Evolutionary conservation across 1,140 invertebrate species (phyloP), one percentile per base, ranked within the genome.

Genomic region (Zelostemma sp.): DNA sequence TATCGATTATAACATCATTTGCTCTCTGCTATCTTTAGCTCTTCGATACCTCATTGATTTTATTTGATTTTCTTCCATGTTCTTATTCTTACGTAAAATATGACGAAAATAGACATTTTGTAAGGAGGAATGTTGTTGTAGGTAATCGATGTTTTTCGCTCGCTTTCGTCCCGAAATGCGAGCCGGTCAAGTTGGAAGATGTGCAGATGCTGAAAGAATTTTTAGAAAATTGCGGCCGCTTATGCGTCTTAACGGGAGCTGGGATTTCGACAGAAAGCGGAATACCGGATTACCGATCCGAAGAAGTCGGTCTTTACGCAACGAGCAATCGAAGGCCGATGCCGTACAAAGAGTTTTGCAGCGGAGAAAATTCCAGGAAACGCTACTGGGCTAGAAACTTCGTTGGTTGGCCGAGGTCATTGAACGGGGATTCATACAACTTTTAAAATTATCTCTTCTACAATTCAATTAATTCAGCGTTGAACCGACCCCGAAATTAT

Each of bases 321-420:
- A 88, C 91, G 1, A 93, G 89, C 56, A 91, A 91, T 71, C 91
- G 91, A 64, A 91, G 92, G 76, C 97, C 97, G 0, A 89, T 98
- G 25, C 89, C 93, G 67, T 93, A 93, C 75, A 89, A 91, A 81
- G 93, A 97, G 66, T 99, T 98, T 88, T 82, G 97, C 1, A 90
- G 90, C 54, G 92, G 88, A 58, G 80, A 88, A 1, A 75, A 86
- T 65, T 85, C 91, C 1, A 88, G 96, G 53, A 90, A 92, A 84
- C 88, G 95, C 51, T 99, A 98, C 81, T 99, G 97, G 97, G 95
- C 96, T 0, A 88, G 97, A 74, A 99, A 98, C 87, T 99, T 91
- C 85, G 85, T 97, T 17, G 97, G 93, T 1, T 99, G 97, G 97
- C 91, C 93, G 47, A 88, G 86, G 80, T 25, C 8, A 25, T 25